These are phyloP conservation scores for Microctenopoma steveboyesi DNA, from an alignment of 2,797 vertebrate genomes.

Conservation along the genomic window DNA sequence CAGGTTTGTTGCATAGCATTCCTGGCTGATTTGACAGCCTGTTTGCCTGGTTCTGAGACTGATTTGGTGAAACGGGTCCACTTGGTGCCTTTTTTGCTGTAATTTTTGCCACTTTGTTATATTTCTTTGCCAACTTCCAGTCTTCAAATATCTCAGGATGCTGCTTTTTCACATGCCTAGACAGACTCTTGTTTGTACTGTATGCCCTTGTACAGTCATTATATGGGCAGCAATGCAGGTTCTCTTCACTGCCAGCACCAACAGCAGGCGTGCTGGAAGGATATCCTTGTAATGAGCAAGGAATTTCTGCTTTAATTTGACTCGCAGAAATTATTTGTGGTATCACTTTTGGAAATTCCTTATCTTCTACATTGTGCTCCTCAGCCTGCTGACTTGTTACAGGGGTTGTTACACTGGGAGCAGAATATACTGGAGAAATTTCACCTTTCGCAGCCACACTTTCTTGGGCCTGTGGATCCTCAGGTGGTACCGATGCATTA, in stretches of 20 bases:
- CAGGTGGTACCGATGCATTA: slow-evolving; percentile 42
- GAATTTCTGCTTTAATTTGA: slow-evolving; percentile 78
- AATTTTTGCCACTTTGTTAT: slow-evolving; percentile 90
- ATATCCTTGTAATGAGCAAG: slow-evolving; percentile 72
- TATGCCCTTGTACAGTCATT: slow-evolving; percentile 94
- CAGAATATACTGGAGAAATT: slow-evolving; percentile 45
- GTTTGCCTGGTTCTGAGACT: slow-evolving; percentile 74
- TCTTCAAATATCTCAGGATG: slow-evolving; percentile 95
- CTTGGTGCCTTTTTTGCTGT: slow-evolving; percentile 79
- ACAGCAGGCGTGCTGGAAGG: slow-evolving; percentile 56
- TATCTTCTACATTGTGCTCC: slow-evolving; percentile 31
- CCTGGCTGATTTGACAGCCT: slow-evolving; percentile 62
- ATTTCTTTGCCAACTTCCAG: slow-evolving; percentile 95
- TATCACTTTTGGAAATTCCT: slow-evolving; percentile 54
- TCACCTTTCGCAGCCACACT: slow-evolving; percentile 40
- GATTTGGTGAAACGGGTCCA: slow-evolving; percentile 79
- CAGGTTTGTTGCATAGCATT: slow-evolving; percentile 84
- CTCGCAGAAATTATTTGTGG: slow-evolving; percentile 69
- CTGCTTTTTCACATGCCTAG: slow-evolving; percentile 96
- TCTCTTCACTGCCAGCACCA: slow-evolving; percentile 72
- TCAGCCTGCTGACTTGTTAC: slow-evolving; percentile 48
- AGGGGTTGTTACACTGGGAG: slow-evolving; percentile 41
- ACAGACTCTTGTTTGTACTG: slow-evolving; percentile 97
- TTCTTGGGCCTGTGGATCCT: slow-evolving; percentile 28
- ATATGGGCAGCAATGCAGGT: slow-evolving; percentile 92